Evolutionary conservation across 2,797 vertebrate genomes (phyloP), one percentile per base, ranked within the genome.

Genomic region (Eremophila alpestris): DNA sequence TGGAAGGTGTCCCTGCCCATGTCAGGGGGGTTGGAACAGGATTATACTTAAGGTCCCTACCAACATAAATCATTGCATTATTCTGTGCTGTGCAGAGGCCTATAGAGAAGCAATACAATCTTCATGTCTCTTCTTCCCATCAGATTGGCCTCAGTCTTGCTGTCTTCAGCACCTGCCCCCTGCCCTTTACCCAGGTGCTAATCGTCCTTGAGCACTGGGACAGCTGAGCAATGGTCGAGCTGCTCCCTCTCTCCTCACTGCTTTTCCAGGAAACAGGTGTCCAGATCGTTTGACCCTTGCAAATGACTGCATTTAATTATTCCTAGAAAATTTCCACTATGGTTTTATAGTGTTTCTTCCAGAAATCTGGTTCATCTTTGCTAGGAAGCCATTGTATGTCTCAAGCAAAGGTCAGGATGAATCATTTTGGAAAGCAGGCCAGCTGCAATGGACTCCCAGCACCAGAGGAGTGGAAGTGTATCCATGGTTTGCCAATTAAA

Each of bases 191-290:
- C 45, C 79, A 69, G 79, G 67, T 87, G 59, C 22, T 90, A 82
- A 78, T 93, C 79, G 88, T 3, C 1, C 58, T 69, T 5, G 4
- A 70, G 55, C 48, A 36, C 40, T 52, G 73, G 34, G 48, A 65
- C 73, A 92, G 51, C 51, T 85, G 71, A 85, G 68, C 0, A 0
- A 60, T 46, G 45, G 60, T 54, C 2, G 11, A 78, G 83, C 23
- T 1, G 1, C 21, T n/a, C 1, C 2, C 13, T 54, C 2, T 2
- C 32, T 36, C 54, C 62, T 67, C 0, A 0, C 59, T 2, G 2
- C 65, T 87, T 81, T 89, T 36, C 32, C 59, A 77, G 80, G 52
- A 87, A 94, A 82, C 93, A 95, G 90, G 83, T 90, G 90, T 87
- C 74, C 71, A 76, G 45, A 29, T 24, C 26, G 54, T 80, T 69